Evolutionary conservation across 2,888 invertebrate genomes (phyloP), one percentile per base, ranked within the genome.

Genomic region (Drosophila eohydei): DNA sequence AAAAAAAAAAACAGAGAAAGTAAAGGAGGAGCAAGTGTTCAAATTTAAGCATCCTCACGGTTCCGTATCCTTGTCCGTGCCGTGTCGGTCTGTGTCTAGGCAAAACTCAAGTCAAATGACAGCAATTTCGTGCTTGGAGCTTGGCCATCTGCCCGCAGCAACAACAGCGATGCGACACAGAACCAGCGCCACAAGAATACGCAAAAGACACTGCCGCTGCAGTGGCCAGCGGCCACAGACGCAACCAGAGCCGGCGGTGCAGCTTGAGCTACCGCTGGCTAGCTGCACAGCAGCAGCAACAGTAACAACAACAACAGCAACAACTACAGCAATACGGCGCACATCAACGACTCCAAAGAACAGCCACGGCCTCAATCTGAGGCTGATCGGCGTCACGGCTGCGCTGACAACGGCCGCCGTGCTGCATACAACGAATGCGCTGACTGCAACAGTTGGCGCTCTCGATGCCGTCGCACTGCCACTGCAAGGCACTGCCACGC

Each of bases 161-260:
- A 70, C 70, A 46, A 70, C 68, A 50, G 54, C 60, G 46, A 69
- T 67, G 75, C 78, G 69, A 16, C 86, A 76, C 59, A 81, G 84
- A 64, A 86, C 71, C 34, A 86, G 84, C 55, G 81, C 76, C 51
- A 81, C 79, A 67, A 70, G 81, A 71, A 88, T 83, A 81, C 83
- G 87, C 62, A 88, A 86, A 81, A 84, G 89, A 86, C 79, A 26
- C 34, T 73, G 74, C 38, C 74, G 74, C 66, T 68, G 74, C 54
- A 48, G 52, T 21, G 28, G 40, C 7, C 69, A 26, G 28, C 28
- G 48, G 26, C 16, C 51, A 55, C 55, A 34, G 36, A 6, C 21
- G 44, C 56, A 12, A 14, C 34, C 55, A 40, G 55, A 58, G 34
- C 50, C 60, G 46, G 58, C 48, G 4, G 21, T 34, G 44, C 59